phyloP scores from a whole-genome alignment of 2,113 vertebrate genomes.

The Lonchura striata region DNA sequence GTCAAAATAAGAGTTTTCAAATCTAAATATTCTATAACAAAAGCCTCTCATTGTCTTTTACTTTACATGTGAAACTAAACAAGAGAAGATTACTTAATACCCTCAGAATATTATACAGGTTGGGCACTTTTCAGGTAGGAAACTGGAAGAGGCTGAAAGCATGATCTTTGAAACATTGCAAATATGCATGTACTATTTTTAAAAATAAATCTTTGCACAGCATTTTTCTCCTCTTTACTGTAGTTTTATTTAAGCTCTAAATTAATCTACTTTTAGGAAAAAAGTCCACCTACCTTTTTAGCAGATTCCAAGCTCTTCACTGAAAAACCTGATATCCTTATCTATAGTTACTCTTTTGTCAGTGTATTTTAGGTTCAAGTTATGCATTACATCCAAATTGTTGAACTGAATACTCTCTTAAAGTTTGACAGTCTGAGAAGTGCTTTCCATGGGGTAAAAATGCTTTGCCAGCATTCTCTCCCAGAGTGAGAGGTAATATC shows the following conservation, averaged over 20 bases:
- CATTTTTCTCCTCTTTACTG: background rate
- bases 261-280: background rate
- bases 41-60: background rate
- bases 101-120: background rate
- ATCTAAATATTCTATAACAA: background rate
- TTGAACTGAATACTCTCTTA: slow-evolving; percentile 33
- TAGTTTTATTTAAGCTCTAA: background rate
- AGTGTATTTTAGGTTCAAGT: background rate
- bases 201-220: background rate
- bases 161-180: background rate
- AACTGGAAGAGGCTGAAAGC: background rate
- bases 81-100: background rate
- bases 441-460: slow-evolving; percentile 61
- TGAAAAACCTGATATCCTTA: slow-evolving; percentile 31
- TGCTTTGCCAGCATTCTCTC: slow-evolving; percentile 66
- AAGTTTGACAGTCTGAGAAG: slow-evolving; percentile 51
- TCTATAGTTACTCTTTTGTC: background rate
- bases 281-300: slow-evolving; percentile 66
- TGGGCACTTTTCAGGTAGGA: background rate
- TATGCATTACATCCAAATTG: slow-evolving; percentile 38
- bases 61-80: background rate
- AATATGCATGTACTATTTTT: background rate
- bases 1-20: background rate
- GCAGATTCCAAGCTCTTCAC: slow-evolving; percentile 45
- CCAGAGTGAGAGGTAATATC: slow-evolving; percentile 68